These are phyloP conservation scores for Endotricha flammealis DNA, from an alignment of 2,888 invertebrate species.

Conservation along the genomic window DNA sequence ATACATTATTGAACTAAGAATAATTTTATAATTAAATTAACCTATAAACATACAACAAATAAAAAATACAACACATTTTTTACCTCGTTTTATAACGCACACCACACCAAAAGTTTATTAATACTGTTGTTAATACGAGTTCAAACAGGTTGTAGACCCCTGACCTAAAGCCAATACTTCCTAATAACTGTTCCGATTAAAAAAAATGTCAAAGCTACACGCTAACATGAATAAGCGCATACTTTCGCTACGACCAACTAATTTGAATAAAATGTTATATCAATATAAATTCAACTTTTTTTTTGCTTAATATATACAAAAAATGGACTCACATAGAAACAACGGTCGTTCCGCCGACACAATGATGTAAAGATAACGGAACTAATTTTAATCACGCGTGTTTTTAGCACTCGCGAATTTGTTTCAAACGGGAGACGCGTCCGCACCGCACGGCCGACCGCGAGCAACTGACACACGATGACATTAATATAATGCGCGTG, in stretches of 20 bases:
- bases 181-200: background rate
- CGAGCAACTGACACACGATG: no score
- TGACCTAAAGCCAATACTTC: no score
- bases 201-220: background rate
- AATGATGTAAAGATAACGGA: constrained; percentile 19
- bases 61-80: no score
- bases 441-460: constrained; percentile 18
- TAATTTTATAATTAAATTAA: no score
- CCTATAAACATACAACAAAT: no score
- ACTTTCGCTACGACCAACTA: constrained; percentile 17
- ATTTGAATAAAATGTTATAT: constrained; percentile 15
- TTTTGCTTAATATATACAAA: constrained; percentile 3
- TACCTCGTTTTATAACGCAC: no score
- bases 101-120: no score
- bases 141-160: no score
- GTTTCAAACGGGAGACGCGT: constrained; percentile 14
- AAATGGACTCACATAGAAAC: constrained; percentile 18
- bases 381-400: constrained; percentile 21
- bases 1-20: no score
- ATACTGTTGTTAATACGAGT: no score
- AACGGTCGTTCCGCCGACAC: constrained; percentile 23
- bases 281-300: constrained; percentile 7
- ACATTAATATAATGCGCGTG: no score
- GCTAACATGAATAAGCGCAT: background rate
- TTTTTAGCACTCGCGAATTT: constrained; percentile 31